Percentiles rank a stretch among this genome's conserved stretches.
Evolutionary conservation across 1,140 invertebrate species (phyloP).

Genomic region (Bombus balteatus): DNA sequence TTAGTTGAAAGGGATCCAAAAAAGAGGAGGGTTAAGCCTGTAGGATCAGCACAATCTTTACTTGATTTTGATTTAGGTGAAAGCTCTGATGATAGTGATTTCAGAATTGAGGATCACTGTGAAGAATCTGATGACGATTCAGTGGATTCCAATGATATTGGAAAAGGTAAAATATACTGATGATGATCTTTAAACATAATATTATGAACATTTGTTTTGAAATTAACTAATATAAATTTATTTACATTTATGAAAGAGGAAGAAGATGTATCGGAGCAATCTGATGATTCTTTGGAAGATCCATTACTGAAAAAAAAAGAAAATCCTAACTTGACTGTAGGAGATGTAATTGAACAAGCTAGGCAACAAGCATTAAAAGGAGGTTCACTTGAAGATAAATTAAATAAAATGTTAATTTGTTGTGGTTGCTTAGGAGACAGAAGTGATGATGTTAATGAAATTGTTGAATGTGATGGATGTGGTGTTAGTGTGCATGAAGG

Average conservation of each 20-base stretch:
- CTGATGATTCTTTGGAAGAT: conserved; percentile 81
- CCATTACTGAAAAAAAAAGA: conserved; percentile 83
- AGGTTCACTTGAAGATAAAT: conserved; percentile 80
- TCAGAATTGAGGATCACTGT: conserved; percentile 94
- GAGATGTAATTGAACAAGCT: conserved; percentile 84
- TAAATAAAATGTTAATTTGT: conserved; percentile 88
- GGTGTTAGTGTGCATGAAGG: conserved; percentile 98
- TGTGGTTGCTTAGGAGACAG: conserved; percentile 96
- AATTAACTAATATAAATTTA: background rate
- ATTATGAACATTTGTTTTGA: background rate
- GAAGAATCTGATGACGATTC: conserved; percentile 89
- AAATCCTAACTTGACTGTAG: conserved; percentile 81
- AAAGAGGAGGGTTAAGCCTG: conserved; percentile 93
- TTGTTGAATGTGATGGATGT: conserved; percentile 98
- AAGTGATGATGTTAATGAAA: conserved; percentile 97
- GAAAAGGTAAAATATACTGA: conserved; percentile 70
- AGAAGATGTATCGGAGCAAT: conserved; percentile 81
- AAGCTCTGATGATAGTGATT: conserved; percentile 97
- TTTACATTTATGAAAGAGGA: conserved; percentile 68
- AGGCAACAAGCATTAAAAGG: conserved; percentile 79
- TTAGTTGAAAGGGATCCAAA: conserved; percentile 92
- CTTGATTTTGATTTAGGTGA: conserved; percentile 94
- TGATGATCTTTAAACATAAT: background rate
- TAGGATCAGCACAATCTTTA: conserved; percentile 88
- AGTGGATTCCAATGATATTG: conserved; percentile 82